These are phyloP conservation scores for Stylophora pistillata DNA, from an alignment of 64 coral and sea anemone genomes.

Conservation along the genomic window DNA sequence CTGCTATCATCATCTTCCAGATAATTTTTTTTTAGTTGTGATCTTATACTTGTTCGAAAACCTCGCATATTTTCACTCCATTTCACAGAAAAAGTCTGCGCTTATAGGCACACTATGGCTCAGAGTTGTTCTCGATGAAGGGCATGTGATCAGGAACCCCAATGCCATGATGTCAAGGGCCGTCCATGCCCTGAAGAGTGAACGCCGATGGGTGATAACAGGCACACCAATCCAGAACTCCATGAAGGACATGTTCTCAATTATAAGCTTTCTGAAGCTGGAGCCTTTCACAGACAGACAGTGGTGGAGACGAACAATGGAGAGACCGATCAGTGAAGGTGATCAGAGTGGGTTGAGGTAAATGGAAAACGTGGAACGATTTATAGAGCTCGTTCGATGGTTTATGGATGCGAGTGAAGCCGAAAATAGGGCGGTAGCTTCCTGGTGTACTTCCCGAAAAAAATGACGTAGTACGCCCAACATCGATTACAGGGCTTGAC, in stretches of 20 bases:
- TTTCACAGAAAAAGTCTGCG: constrained; percentile 67
- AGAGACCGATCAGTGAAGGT: constrained; percentile 72
- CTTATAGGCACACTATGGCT: constrained; percentile 65
- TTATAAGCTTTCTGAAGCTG: constrained; percentile 74
- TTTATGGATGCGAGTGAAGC: not conserved
- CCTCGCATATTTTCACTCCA: not conserved
- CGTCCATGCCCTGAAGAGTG: constrained; percentile 59
- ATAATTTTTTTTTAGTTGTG: not conserved
- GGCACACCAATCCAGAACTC: constrained; percentile 86
- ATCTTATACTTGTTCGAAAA: not conserved
- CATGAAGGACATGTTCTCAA: constrained; percentile 83
- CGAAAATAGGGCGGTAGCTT: not conserved
- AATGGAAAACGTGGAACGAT: not conserved
- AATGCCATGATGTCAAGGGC: constrained; percentile 79
- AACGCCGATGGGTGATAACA: constrained; percentile 79
- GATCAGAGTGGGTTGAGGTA: constrained; percentile 63
- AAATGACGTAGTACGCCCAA: too few species aligned
- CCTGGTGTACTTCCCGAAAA: not conserved
- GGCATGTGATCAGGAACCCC: constrained; percentile 78
- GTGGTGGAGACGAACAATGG: constrained; percentile 87
- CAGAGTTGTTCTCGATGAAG: constrained; percentile 84
- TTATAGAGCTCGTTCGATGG: too few species aligned
- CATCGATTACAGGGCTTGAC: too few species aligned
- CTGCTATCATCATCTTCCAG: not conserved
- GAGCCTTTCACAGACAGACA: constrained; percentile 78